These are phyloP conservation scores for Eupeodes luniger DNA, from an alignment of 2,888 invertebrate species.

Conservation along the genomic window DNA sequence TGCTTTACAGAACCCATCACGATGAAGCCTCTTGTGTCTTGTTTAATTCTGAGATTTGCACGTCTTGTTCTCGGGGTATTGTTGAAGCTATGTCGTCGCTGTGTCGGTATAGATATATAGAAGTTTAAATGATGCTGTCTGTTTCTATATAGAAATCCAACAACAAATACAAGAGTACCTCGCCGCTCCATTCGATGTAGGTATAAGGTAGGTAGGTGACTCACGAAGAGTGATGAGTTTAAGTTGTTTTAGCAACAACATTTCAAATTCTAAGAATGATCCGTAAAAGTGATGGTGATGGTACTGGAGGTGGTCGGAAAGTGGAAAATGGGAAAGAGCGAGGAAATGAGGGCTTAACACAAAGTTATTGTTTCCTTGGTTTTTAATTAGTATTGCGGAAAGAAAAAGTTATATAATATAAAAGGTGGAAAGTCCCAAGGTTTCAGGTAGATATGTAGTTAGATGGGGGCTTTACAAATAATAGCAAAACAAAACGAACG, in stretches of 20 bases:
- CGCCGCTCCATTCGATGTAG: no score
- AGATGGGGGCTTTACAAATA: not conserved
- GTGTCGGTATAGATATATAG: not conserved
- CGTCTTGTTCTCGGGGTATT: slow-evolving; percentile 24
- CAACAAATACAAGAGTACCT: no score
- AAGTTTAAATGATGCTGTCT: slow-evolving; percentile 34
- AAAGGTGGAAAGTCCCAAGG: slow-evolving; percentile 22
- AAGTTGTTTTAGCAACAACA: slow-evolving; percentile 46
- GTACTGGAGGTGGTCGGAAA: no score
- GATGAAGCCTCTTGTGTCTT: slow-evolving; percentile 7
- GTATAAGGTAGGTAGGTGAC: slow-evolving; percentile 18
- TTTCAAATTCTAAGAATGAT: slow-evolving; percentile 50
- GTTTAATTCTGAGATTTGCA: slow-evolving; percentile 54
- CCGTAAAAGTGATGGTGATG: not conserved
- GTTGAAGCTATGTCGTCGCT: not conserved
- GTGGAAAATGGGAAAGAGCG: no score
- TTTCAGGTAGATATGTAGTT: not conserved
- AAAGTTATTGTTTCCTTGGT: slow-evolving; percentile 67
- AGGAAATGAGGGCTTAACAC: slow-evolving; percentile 26
- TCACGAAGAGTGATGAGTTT: slow-evolving; percentile 51
- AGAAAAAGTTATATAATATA: slow-evolving; percentile 38
- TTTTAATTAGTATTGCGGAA: slow-evolving; percentile 68
- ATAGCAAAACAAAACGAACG: not conserved
- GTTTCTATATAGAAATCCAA: no score
- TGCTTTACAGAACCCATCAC: not conserved